Percentiles rank a stretch among this genome's conserved stretches.
Conservation (phyloP, 2,888 invertebrate genomes). For the Schizotus pectinicornis region DNA sequence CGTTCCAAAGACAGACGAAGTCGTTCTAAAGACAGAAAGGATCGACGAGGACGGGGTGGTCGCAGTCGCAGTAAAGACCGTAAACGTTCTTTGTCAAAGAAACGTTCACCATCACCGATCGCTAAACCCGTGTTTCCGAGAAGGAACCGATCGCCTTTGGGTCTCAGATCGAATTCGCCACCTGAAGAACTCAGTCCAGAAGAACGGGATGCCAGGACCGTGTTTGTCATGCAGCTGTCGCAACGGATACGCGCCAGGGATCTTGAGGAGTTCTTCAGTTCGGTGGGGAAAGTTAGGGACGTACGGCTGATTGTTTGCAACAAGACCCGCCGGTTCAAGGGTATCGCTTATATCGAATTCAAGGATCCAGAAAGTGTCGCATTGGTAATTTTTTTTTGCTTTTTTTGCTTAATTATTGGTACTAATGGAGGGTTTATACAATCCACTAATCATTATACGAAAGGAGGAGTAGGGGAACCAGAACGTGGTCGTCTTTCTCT, state of each 20-base stretch:
- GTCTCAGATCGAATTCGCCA: conserved; percentile 65
- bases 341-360: conserved; percentile 99
- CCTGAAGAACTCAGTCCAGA: conserved; percentile 87
- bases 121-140: conserved; percentile 29
- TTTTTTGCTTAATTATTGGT: no score
- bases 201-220: conserved; percentile 97
- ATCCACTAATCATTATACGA: no score
- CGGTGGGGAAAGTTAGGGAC: conserved; percentile 97
- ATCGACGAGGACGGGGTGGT: conserved; percentile 41
- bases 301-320: conserved; percentile 98
- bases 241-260: conserved; percentile 93
- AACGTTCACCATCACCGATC: conserved; percentile 39
- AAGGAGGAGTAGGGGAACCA: no score
- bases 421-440: no score
- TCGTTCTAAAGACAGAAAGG: conserved; percentile 37
- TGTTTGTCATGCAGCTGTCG: conserved; percentile 98
- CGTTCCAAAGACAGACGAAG: conserved; percentile 38
- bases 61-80: conserved; percentile 37
- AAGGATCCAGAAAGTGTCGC: conserved; percentile 97
- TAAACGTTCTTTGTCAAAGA: conserved; percentile 23
- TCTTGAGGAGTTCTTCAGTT: conserved; percentile 97
- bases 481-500: no score
- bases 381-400: conserved; percentile 66
- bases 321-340: conserved; percentile 97
- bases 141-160: conserved; percentile 51